phyloP scores from a whole-genome alignment of 2,888 invertebrate genomes.

The Ophioninae sp. region DNA sequence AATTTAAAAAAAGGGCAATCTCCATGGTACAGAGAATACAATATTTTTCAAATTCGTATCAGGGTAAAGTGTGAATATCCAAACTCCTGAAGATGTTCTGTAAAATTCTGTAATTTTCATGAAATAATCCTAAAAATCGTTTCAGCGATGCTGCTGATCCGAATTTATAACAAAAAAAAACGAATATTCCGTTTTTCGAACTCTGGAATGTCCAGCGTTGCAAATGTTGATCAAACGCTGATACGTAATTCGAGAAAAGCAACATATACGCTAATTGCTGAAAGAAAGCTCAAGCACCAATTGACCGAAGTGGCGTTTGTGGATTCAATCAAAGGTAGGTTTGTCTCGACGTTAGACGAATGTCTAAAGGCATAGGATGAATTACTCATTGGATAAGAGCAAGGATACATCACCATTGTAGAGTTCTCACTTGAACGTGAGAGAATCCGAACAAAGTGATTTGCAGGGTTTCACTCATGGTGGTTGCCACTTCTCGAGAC shows the following conservation, averaged over 20 bases:
- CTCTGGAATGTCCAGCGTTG: background rate
- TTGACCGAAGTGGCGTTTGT: background rate
- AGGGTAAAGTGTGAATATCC: no score
- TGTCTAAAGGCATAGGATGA: background rate
- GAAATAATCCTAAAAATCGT: no score
- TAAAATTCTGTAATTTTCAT: no score
- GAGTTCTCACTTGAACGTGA: constrained; percentile 12
- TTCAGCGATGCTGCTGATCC: background rate
- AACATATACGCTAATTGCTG: background rate
- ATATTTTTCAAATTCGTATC: no score
- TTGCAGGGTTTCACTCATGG: background rate
- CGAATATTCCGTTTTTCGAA: background rate
- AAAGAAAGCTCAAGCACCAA: background rate
- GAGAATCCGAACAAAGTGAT: constrained; percentile 12
- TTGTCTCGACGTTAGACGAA: background rate
- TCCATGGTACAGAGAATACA: no score
- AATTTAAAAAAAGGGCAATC: no score
- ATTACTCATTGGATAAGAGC: constrained; percentile 4
- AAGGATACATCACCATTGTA: background rate
- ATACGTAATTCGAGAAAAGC: background rate
- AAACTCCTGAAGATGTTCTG: no score
- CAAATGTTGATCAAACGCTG: background rate
- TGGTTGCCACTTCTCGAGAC: background rate
- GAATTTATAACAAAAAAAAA: background rate
- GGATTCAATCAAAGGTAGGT: background rate